phyloP scores from a whole-genome alignment of 2,797 vertebrate genomes.

The Melanotaenia boesemani region DNA sequence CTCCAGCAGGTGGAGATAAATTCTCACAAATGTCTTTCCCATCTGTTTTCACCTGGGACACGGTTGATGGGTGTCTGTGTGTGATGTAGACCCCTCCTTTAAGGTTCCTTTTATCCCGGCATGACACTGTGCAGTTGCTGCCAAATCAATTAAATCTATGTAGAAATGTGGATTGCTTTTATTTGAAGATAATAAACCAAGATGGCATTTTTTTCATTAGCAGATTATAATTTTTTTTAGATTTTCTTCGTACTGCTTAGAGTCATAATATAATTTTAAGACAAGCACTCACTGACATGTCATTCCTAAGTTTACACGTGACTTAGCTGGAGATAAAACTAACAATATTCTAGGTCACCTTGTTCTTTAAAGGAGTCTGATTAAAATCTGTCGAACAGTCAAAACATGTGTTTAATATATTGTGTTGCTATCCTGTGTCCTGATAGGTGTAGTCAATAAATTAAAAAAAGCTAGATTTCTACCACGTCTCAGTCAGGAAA shows the following conservation, averaged over 20 bases:
- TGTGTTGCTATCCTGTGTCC: neutral
- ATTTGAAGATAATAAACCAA: too few species aligned
- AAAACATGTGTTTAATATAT: too few species aligned
- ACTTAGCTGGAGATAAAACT: too few species aligned
- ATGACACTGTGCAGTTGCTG: neutral
- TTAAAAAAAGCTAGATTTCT: constrained; percentile 12
- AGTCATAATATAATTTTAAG: neutral
- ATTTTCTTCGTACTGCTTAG: neutral
- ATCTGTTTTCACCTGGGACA: neutral
- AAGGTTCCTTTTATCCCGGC: too few species aligned
- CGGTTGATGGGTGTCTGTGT: too few species aligned
- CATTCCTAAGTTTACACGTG: constrained; percentile 3
- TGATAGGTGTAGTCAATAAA: neutral
- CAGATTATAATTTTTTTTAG: neutral
- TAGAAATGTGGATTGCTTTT: neutral
- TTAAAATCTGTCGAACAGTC: neutral
- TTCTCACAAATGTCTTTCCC: constrained; percentile 6
- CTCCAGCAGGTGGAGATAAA: constrained; percentile 63
- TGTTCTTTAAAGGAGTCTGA: neutral
- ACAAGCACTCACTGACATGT: neutral
- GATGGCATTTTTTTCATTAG: too few species aligned
- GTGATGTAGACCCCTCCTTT: too few species aligned
- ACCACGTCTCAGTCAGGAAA: constrained; percentile 25
- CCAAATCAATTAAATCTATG: neutral
- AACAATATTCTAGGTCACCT: neutral